These are phyloP conservation scores for Opisthograptis luteolata DNA, from an alignment of 2,888 invertebrate species.

Conservation along the genomic window DNA sequence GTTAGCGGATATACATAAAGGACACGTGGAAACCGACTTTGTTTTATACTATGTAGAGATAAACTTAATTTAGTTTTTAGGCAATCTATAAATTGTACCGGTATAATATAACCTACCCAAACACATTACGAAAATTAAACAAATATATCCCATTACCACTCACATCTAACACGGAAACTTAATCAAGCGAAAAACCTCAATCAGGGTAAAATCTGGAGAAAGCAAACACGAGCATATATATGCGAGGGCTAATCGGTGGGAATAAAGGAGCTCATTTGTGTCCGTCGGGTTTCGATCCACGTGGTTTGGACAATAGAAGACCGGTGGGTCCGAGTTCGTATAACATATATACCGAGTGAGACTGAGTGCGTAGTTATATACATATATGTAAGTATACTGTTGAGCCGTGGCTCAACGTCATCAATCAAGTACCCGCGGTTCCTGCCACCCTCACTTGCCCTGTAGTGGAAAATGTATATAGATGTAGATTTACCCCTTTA, in stretches of 20 bases:
- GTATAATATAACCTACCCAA: background rate
- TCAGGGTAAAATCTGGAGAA: constrained; percentile 35
- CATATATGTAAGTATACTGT: too few relatives aligned
- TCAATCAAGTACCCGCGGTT: constrained; percentile 40
- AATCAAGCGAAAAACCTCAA: constrained; percentile 39
- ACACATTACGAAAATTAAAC: constrained; percentile 20
- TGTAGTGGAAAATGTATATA: constrained; percentile 53
- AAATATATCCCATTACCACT: constrained; percentile 10
- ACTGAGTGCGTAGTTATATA: background rate
- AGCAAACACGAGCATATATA: constrained; percentile 32
- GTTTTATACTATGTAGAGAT: too few relatives aligned
- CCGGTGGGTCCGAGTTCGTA: background rate
- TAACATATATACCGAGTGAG: background rate
- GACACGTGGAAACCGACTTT: too few relatives aligned
- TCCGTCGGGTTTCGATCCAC: constrained; percentile 70
- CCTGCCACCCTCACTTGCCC: constrained; percentile 52
- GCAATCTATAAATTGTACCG: background rate
- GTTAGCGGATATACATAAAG: too few relatives aligned
- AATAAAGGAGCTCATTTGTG: constrained; percentile 39
- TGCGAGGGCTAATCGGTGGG: constrained; percentile 34
- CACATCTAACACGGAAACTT: constrained; percentile 28
- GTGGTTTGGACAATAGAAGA: constrained; percentile 68
- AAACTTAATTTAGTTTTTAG: too few relatives aligned
- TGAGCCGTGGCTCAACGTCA: constrained; percentile 28
- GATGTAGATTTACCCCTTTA: constrained; percentile 21